Base-by-base conservation (phyloP, 2,888 invertebrate species). In the Agrochola macilenta region DNA sequence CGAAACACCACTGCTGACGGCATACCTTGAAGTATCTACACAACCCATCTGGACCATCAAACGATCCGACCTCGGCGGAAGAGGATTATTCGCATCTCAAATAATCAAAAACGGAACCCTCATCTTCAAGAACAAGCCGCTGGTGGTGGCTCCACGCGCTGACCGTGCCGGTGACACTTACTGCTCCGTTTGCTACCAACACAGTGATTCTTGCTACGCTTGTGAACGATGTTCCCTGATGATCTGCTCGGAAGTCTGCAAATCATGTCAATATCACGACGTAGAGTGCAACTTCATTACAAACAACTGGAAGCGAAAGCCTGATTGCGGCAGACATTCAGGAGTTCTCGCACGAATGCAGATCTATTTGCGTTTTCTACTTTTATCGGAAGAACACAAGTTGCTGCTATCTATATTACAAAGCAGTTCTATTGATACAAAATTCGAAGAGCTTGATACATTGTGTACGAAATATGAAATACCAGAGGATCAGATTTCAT, bases 21-120 rank as follows among this genome's bases (percentile, higher is more conserved):
- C 85, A 70, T 83, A 89, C 52, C 78, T 89, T 68, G 88, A 88
- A 78, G 89, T 89, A 35, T 54, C 74, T 54, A 57, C 66, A 64
- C 78, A 84, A 52, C 81, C 85, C 2, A 87, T 83, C n/a, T 98
- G 98, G 98, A 94, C 92, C 65, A 95, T 98, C 70, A 95, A 94
- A 82, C 91, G 94, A 85, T 98, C 98, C 0, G 88, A 91, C 23
- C 91, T 98, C 23, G 97, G 98, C 43, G 98, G 98, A 30, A 97
- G 98, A 83, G 98, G 98, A 46, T 89, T 98, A 35, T 97, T 98
- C 87, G 98, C 98, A 49, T 95, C 94, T 3, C 95, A 97, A 75
- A 96, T 97, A 85, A 97, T 98, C 69, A 93, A 95, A 79, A 93
- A 94, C 73, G 98, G 98, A 71, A 97, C 97, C 87, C 89, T 98